phyloP scores from a whole-genome alignment of 2,113 vertebrate species.

The Furnarius figulus region DNA sequence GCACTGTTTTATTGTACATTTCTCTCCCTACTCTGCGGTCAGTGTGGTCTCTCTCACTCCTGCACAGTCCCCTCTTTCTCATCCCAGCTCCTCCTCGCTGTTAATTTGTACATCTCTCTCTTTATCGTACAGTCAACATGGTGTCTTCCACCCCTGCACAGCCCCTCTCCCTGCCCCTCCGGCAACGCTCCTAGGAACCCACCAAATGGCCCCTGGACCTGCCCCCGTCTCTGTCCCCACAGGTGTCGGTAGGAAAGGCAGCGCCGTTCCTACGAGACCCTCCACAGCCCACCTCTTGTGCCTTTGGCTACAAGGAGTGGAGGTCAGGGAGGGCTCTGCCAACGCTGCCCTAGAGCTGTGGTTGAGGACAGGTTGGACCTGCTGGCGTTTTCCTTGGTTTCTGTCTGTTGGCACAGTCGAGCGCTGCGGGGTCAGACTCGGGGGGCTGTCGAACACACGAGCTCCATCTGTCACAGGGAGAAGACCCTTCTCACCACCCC shows the following conservation, averaged over 20 bases:
- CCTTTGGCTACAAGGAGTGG: slow-evolving; percentile 41
- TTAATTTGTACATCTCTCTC: slow-evolving; percentile 72
- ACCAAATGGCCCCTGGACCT: background rate
- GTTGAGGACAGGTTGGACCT: slow-evolving; percentile 53
- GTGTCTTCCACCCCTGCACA: slow-evolving; percentile 73
- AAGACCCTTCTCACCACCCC: slow-evolving; percentile 40
- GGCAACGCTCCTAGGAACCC: slow-evolving; percentile 55
- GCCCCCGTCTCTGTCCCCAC: slow-evolving; percentile 51
- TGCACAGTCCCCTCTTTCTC: slow-evolving; percentile 74
- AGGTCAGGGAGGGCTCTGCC: slow-evolving; percentile 58
- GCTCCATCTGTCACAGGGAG: background rate
- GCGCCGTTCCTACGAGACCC: slow-evolving; percentile 35
- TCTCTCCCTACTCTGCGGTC: slow-evolving; percentile 72
- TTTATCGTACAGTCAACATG: slow-evolving; percentile 70
- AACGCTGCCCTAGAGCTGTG: slow-evolving; percentile 46
- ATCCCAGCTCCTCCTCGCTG: slow-evolving; percentile 67
- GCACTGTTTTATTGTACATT: slow-evolving; percentile 74
- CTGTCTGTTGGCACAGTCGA: slow-evolving; percentile 51
- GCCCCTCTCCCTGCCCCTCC: slow-evolving; percentile 55
- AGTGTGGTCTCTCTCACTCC: slow-evolving; percentile 74
- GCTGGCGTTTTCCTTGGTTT: slow-evolving; percentile 54
- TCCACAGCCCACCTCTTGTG: slow-evolving; percentile 31
- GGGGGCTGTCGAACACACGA: slow-evolving; percentile 37
- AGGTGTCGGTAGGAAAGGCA: slow-evolving; percentile 63
- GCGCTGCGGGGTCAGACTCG: slow-evolving; percentile 50